Conservation (phyloP, 2,888 invertebrate genomes). For the Lasius fuliginosus region DNA sequence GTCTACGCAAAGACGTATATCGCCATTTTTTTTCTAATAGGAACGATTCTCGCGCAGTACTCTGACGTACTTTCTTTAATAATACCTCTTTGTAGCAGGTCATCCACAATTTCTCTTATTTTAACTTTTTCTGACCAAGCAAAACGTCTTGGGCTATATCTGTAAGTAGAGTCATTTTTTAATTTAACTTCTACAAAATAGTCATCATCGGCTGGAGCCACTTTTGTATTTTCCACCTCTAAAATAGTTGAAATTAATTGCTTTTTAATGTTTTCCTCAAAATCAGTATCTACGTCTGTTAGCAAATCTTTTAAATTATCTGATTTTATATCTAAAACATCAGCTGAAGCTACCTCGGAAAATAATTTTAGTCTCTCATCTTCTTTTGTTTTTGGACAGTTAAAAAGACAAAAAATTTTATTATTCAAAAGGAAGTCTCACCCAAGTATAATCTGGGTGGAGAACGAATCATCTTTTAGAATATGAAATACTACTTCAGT, state of each 20-base stretch:
- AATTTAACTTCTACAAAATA: background rate
- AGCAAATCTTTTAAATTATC: background rate
- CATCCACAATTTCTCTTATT: background rate
- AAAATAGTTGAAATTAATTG: background rate
- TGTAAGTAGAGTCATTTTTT: background rate
- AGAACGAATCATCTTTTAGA: background rate
- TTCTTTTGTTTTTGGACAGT: background rate
- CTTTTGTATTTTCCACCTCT: background rate
- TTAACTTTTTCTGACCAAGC: background rate
- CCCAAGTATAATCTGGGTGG: background rate
- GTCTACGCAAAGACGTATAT: background rate
- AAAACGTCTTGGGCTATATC: slow-evolving; percentile 4
- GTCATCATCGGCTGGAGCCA: background rate
- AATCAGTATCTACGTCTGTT: background rate
- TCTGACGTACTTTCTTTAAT: background rate
- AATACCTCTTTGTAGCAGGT: background rate
- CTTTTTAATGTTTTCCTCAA: background rate
- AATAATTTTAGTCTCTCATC: background rate
- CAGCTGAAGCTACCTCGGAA: background rate
- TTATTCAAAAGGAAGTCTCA: background rate
- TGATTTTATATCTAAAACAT: background rate
- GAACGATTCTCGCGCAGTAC: background rate
- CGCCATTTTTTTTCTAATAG: background rate
- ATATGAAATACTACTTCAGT: background rate
- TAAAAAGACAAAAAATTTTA: background rate